Percentiles rank a stretch among this genome's conserved stretches.
Evolutionary conservation across 1,140 invertebrate genomes (phyloP).

Genomic region (Charaxes varanes): DNA sequence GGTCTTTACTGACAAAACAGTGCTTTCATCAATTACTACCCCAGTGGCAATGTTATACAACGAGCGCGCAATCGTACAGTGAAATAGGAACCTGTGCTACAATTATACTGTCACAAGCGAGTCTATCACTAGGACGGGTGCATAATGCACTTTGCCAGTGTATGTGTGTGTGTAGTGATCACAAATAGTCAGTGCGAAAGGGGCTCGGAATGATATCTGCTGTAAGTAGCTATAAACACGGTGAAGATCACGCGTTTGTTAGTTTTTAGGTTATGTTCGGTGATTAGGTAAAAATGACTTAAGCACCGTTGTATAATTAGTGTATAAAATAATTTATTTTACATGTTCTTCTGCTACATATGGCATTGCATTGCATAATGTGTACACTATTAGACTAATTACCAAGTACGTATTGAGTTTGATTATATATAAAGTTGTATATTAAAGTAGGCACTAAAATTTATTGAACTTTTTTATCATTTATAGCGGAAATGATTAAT

Average conservation of each 20-base stretch:
- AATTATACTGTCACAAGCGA: constrained; percentile 41
- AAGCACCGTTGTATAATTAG: constrained; percentile 17
- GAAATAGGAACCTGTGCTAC: constrained; percentile 41
- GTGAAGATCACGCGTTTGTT: constrained; percentile 17
- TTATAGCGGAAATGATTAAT: no score
- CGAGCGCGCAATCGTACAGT: constrained; percentile 39
- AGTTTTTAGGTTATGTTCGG: constrained; percentile 66
- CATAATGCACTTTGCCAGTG: constrained; percentile 59
- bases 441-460: no score
- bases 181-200: constrained; percentile 63
- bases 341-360: constrained; percentile 1
- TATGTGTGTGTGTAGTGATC: constrained; percentile 65
- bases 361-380: background rate
- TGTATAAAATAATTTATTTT: constrained; percentile 6
- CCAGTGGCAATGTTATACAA: constrained; percentile 48
- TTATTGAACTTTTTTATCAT: no score
- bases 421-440: no score
- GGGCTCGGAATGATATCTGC: constrained; percentile 54
- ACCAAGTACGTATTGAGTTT: no score
- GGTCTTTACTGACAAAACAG: constrained; percentile 53
- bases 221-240: constrained; percentile 49
- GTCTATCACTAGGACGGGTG: constrained; percentile 43
- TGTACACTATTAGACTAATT: background rate
- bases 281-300: constrained; percentile 19
- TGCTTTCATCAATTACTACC: constrained; percentile 48